Conservation (phyloP, 1,140 invertebrate species). For the Myzus persicae region DNA sequence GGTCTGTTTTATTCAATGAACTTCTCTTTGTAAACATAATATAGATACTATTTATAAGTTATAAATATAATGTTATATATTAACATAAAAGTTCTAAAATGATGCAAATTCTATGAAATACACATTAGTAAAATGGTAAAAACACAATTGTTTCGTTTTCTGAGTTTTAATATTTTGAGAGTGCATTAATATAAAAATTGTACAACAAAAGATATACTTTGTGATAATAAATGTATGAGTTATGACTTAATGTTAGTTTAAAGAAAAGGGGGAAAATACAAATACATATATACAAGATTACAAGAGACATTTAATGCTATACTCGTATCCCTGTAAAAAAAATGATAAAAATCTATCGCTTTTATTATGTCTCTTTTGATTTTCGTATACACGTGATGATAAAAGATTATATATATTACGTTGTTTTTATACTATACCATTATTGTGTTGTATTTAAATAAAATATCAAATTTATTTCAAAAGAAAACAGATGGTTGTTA, state of each 20-base stretch:
- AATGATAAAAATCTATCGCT: constrained; percentile 23
- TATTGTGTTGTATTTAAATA: background rate
- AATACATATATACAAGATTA: background rate
- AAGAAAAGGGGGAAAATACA: background rate
- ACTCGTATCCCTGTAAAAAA: constrained; percentile 1
- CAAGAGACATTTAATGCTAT: constrained; percentile 16
- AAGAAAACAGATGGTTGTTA: background rate
- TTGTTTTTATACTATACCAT: background rate
- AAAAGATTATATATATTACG: background rate
- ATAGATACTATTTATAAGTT: background rate
- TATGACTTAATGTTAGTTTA: constrained; percentile 41
- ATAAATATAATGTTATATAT: background rate
- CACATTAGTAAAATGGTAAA: background rate
- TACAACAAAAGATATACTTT: background rate
- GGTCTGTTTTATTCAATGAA: background rate
- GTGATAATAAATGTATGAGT: constrained; percentile 37
- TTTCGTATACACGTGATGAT: background rate
- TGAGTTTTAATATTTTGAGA: constrained; percentile 22
- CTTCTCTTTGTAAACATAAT: background rate
- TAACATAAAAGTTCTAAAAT: background rate
- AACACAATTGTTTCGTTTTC: constrained; percentile 3
- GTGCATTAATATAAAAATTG: constrained; percentile 29
- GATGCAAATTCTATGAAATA: background rate
- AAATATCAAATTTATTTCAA: background rate
- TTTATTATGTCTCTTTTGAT: background rate